Base-by-base conservation (phyloP, 2,797 vertebrate species). In the Limnodromus scolopaceus region DNA sequence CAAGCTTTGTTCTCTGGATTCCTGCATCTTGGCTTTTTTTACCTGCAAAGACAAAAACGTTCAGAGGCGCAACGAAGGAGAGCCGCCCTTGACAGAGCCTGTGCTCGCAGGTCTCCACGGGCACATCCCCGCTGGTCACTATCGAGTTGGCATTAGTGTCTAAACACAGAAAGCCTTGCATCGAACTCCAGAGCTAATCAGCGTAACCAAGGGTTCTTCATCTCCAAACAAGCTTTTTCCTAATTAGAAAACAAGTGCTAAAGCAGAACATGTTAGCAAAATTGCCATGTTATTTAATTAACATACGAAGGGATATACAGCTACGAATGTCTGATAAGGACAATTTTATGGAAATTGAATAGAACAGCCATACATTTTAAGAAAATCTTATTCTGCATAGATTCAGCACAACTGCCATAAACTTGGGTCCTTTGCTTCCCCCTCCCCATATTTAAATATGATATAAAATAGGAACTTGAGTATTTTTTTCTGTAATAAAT, bases 21-120 rank as follows among this genome's bases (percentile, higher is more conserved):
- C 96, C 64, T 99, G 98, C 91, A 99, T 97, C 92, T 99, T 99
- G 89, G 99, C 98, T 98, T 99, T 99, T 98, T 99, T 99, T 58
- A 98, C 98, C 99, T 99, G 97, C 38, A 84, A 97, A 97, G 94
- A 95, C 22, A 98, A 94, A 97, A 69, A 57, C 2, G 13, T 27
- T 96, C 84, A 86, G 85, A 89, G 61, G 32, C 38, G 49, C 64
- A 60, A 78, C 22, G 24, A 20, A 43, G 2, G 30, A 14, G 34
- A 63, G 72, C 24, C 23, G 39, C 36, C 48, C 80, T 53, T 55
- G 70, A 23, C n/a, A 48, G 30, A 45, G 57, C 9, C 55, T 10
- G 2, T 3, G 41, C 34, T 54, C 2, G 6, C 78, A 45, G 32
- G 27, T 6, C 71, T 22, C 64, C n/a, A 2, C 2, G 1, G 41